Evolutionary conservation across 2,113 vertebrate genomes (phyloP).

Genomic region (Myotis davidii): DNA sequence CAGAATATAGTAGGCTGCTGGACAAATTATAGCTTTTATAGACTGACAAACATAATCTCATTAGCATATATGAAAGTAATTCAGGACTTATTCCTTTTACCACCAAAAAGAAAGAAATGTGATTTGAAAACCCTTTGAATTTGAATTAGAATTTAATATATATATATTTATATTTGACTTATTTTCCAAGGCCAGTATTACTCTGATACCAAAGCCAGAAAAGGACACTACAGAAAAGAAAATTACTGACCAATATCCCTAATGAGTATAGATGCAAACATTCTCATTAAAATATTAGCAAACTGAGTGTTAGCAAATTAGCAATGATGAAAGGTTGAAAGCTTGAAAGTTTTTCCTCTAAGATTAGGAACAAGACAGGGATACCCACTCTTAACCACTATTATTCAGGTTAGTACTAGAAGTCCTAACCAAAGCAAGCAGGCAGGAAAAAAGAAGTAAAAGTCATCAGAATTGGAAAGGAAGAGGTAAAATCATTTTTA

Average conservation of each 20-base stretch:
- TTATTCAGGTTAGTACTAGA: neutral
- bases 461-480: neutral
- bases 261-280: neutral
- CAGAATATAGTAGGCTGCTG: neutral
- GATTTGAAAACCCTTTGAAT: conserved; percentile 30
- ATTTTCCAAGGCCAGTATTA: neutral
- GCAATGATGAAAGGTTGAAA: neutral
- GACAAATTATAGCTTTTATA: neutral
- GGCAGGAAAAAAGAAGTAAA: neutral
- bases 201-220: neutral
- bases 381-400: neutral
- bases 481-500: neutral
- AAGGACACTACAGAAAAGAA: neutral
- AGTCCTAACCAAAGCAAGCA: neutral
- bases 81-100: neutral
- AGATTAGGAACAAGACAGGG: neutral
- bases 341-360: neutral
- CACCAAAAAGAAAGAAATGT: neutral
- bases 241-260: neutral
- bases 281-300: neutral
- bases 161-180: neutral
- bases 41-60: neutral
- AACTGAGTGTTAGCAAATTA: neutral
- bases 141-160: neutral
- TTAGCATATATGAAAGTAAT: neutral